Conservation (phyloP, 2,797 vertebrate species). For the Notamacropus eugenii region DNA sequence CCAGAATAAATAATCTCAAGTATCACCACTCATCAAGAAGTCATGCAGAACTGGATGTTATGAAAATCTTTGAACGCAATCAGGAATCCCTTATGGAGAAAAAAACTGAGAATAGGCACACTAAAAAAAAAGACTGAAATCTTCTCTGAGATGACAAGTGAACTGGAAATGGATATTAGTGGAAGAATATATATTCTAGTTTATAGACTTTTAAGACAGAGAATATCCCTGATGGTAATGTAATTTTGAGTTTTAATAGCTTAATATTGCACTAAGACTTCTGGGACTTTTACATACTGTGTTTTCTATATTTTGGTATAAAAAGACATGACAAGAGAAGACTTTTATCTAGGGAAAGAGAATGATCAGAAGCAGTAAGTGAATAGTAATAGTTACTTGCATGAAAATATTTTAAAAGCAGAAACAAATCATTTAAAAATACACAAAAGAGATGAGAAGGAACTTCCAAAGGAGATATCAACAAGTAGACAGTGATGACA, state of each 20-base stretch:
- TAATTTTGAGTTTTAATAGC: not conserved
- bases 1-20: not conserved
- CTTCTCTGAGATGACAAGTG: not conserved
- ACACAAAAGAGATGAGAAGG: not conserved
- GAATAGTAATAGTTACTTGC: not conserved
- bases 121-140: not conserved
- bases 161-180: not conserved
- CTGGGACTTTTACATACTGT: not conserved
- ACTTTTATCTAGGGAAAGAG: not conserved
- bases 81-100: not conserved
- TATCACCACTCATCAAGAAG: not conserved
- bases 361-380: not conserved
- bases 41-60: not conserved
- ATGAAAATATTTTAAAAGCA: not conserved
- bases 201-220: not conserved
- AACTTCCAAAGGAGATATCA: not conserved
- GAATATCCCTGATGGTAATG: not conserved
- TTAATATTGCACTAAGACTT: not conserved
- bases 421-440: not conserved
- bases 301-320: not conserved
- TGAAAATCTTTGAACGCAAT: not conserved
- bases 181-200: not conserved
- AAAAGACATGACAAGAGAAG: not conserved
- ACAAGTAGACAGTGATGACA: not conserved
- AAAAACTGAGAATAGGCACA: not conserved